Conservation (phyloP, 2,888 invertebrate genomes). For the Pycnomerus fuliginosus region DNA sequence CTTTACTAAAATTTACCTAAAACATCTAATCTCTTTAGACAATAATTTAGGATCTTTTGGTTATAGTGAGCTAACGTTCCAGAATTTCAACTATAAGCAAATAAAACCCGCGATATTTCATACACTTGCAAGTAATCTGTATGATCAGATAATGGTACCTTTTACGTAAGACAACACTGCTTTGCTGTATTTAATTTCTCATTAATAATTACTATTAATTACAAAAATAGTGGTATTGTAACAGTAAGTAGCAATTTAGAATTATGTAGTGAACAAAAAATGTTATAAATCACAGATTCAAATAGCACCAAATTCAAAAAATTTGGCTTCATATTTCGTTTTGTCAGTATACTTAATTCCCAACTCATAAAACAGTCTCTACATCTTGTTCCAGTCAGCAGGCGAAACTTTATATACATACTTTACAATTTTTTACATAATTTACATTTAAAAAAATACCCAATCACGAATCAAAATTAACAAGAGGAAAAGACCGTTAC, state of each 20-base stretch:
- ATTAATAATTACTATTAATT: slow-evolving; percentile 24
- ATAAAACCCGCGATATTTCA: slow-evolving; percentile 6
- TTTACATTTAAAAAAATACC: slow-evolving; percentile 25
- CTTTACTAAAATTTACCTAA: slow-evolving; percentile 29
- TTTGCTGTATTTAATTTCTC: background rate
- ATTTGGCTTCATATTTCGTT: slow-evolving; percentile 43
- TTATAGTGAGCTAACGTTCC: slow-evolving; percentile 16
- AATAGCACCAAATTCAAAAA: slow-evolving; percentile 52
- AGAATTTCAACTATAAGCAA: slow-evolving; percentile 7
- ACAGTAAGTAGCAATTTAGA: slow-evolving; percentile 28
- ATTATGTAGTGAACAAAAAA: slow-evolving; percentile 30
- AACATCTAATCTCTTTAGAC: slow-evolving; percentile 25
- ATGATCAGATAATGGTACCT: too few species aligned
- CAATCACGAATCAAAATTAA: slow-evolving; percentile 8
- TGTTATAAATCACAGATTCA: slow-evolving; percentile 51
- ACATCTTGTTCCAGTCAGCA: too few species aligned
- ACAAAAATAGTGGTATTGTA: slow-evolving; percentile 41
- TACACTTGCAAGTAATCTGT: too few species aligned
- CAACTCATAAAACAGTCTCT: slow-evolving; percentile 5
- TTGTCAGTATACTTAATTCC: slow-evolving; percentile 1
- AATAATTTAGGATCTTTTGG: slow-evolving; percentile 12
- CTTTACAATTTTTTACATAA: slow-evolving; percentile 38
- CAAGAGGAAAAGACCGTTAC: background rate
- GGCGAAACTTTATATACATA: slow-evolving; percentile 24
- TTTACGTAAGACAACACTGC: too few species aligned